These are phyloP conservation scores for Sycon ciliatum DNA, from an alignment of 37 sponge, comb jelly and placozoan species.

Conservation along the genomic window DNA sequence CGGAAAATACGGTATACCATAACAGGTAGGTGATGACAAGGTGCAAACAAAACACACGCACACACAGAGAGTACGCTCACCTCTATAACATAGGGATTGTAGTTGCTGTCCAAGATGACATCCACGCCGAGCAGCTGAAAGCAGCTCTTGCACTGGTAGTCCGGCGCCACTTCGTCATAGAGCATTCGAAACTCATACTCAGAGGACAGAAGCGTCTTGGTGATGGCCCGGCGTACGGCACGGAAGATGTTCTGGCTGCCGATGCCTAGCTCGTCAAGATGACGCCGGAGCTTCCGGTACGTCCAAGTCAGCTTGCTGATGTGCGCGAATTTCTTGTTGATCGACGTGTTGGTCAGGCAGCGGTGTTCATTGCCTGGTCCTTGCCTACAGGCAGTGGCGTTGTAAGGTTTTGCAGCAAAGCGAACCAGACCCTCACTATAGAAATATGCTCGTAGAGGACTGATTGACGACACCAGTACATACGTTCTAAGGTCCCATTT, in stretches of 20 bases:
- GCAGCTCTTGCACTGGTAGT: constrained; percentile 65
- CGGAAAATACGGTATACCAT: no score
- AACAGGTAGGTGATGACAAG: no score
- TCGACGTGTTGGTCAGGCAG: constrained; percentile 75
- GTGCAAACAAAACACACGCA: neutral
- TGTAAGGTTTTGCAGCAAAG: constrained; percentile 61
- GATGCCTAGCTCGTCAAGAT: constrained; percentile 22
- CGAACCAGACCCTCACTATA: constrained; percentile 76
- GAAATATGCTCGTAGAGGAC: constrained; percentile 63
- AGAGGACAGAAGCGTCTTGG: constrained; percentile 48
- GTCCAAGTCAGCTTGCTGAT: constrained; percentile 73
- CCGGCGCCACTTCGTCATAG: constrained; percentile 19
- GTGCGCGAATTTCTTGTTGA: constrained; percentile 63
- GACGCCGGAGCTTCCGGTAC: constrained; percentile 42
- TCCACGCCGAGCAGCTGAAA: constrained; percentile 76
- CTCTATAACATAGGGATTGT: constrained; percentile 73
- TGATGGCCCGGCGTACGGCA: constrained; percentile 53
- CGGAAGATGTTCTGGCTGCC: constrained; percentile 43
- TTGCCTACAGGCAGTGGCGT: constrained; percentile 42
- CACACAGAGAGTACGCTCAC: constrained; percentile 22
- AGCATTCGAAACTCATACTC: constrained; percentile 41
- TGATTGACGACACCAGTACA: constrained; percentile 65
- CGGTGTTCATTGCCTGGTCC: constrained; percentile 44
- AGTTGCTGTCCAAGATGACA: constrained; percentile 53
- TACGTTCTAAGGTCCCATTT: constrained; percentile 78